A percentile compares a stretch with the other conserved stretches of the same genome.
Evolutionary conservation across 2,113 vertebrate genomes (phyloP).

Genomic region (Microtus oregoni): DNA sequence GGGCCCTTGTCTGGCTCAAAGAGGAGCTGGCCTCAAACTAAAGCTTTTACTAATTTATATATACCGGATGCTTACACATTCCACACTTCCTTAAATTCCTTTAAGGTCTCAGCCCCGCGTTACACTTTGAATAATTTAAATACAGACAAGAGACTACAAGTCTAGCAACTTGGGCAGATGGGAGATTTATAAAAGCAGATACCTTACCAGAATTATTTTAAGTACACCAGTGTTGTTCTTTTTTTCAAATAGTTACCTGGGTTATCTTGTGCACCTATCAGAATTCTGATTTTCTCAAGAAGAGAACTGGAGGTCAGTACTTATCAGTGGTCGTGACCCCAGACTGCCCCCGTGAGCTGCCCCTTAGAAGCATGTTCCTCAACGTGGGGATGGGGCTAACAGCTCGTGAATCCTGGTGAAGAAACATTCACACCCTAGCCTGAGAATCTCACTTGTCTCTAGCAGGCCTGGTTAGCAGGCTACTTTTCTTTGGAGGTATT

Average conservation of each 20-base stretch:
- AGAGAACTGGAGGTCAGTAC: background rate
- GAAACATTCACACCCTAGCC: background rate
- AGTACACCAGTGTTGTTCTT: background rate
- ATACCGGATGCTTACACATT: no score
- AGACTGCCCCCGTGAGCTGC: background rate
- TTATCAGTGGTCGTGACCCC: background rate
- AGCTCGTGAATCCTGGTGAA: background rate
- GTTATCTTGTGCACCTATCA: background rate
- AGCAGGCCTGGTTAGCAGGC: background rate
- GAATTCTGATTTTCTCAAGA: background rate
- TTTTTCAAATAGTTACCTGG: background rate
- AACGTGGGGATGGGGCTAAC: background rate
- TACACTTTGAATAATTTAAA: background rate
- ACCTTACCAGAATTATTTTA: background rate
- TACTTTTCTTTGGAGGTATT: background rate
- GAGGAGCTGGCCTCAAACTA: background rate
- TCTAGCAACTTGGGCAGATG: background rate
- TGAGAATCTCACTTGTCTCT: background rate
- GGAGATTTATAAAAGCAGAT: background rate
- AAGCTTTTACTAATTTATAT: background rate
- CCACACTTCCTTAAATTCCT: background rate
- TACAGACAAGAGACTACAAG: background rate
- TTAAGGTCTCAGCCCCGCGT: background rate
- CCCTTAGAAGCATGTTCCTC: background rate
- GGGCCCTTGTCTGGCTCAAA: background rate